These are phyloP conservation scores for Gallinago paraguaiae DNA, from an alignment of 2,113 vertebrate species.

Conservation along the genomic window DNA sequence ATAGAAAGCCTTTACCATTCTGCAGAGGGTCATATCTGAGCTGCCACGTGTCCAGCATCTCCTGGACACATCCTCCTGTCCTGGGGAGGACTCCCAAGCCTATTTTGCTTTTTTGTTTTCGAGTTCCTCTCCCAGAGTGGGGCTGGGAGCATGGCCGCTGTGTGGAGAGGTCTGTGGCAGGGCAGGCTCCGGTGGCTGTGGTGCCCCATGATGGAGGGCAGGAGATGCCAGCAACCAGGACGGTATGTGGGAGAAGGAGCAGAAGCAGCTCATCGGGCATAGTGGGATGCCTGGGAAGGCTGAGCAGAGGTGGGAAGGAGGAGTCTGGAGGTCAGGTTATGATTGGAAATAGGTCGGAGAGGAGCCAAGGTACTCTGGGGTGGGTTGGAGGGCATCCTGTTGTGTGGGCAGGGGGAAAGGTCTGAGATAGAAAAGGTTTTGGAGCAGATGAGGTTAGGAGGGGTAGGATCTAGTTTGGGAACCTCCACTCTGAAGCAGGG, in stretches of 20 bases:
- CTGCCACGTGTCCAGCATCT: fast-evolving
- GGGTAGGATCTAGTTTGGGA: background rate
- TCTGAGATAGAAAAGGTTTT: background rate
- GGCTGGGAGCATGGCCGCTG: fast-evolving
- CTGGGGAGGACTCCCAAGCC: background rate
- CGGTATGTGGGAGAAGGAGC: background rate
- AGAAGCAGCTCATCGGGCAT: background rate
- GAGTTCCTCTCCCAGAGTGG: background rate
- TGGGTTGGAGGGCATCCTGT: background rate
- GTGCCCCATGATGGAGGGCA: background rate
- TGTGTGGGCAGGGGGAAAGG: background rate
- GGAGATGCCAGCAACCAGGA: background rate
- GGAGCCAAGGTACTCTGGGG: background rate
- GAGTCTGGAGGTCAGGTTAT: background rate
- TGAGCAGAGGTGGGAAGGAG: background rate
- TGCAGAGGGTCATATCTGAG: background rate
- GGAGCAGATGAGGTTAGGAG: background rate
- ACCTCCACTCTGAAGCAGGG: background rate
- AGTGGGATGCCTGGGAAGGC: background rate
- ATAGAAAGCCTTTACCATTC: background rate
- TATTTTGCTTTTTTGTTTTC: background rate
- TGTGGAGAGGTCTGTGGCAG: background rate
- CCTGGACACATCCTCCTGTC: background rate
- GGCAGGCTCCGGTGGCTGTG: background rate
- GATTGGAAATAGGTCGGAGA: background rate